Evolutionary conservation across 2,113 vertebrate species (phyloP).

Genomic region (Pogona vitticeps): DNA sequence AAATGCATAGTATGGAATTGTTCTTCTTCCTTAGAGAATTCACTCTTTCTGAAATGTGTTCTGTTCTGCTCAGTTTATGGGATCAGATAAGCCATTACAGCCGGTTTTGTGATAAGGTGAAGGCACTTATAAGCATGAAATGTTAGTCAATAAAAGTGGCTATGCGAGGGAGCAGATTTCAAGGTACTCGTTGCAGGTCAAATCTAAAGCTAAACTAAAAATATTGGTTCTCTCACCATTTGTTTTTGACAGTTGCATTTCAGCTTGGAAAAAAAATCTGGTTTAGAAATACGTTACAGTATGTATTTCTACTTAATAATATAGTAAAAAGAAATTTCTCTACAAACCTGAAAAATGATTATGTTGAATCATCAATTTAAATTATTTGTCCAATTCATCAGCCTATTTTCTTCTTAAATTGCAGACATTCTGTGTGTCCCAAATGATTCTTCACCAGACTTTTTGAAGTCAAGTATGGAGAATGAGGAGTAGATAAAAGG

Average conservation of each 20-base stretch:
- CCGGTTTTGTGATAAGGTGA: constrained; percentile 3
- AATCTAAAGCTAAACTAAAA: constrained; percentile 35
- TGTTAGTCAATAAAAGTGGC: not conserved
- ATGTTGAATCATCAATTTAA: no score
- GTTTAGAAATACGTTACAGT: not conserved
- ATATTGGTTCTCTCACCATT: not conserved
- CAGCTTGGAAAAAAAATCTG: not conserved
- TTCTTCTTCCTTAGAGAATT: not conserved
- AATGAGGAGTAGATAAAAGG: not conserved
- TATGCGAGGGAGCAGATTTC: constrained; percentile 16
- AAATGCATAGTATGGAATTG: not conserved
- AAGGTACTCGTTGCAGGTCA: not conserved
- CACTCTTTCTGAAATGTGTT: not conserved
- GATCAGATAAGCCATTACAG: constrained; percentile 4
- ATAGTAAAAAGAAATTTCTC: not conserved
- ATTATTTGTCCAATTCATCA: not conserved
- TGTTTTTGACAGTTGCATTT: not conserved
- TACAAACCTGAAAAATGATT: no score
- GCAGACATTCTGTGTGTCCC: not conserved
- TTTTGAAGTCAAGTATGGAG: not conserved
- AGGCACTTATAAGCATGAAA: constrained; percentile 11
- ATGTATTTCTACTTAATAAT: not conserved
- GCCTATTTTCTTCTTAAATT: not conserved
- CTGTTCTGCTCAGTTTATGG: not conserved
- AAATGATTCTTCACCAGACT: not conserved